A percentile compares a stretch with the other conserved stretches of the same genome.
Conservation (phyloP, 2,888 invertebrate genomes). For the Drosophila percnosoma region DNA sequence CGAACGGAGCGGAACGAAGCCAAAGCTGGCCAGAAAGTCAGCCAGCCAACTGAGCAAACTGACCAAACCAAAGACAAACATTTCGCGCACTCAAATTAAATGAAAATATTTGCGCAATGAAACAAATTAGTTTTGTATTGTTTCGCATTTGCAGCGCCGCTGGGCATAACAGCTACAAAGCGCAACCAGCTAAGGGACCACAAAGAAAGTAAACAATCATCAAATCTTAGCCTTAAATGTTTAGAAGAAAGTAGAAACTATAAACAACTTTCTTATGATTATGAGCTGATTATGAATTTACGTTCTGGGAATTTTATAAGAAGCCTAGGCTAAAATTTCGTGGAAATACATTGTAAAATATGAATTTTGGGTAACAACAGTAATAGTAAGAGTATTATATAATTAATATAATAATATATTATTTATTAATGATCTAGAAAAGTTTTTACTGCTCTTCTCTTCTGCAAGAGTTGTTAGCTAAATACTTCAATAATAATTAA, state of each 20-base stretch:
- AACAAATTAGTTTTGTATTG: slow-evolving; percentile 48
- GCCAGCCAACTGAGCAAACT: slow-evolving; percentile 19
- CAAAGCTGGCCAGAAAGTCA: slow-evolving; percentile 15
- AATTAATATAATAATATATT: not conserved
- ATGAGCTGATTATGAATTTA: not conserved
- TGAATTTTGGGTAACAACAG: no score
- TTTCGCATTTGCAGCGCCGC: slow-evolving; percentile 9
- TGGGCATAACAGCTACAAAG: not conserved
- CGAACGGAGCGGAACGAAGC: slow-evolving; percentile 1
- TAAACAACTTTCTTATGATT: no score
- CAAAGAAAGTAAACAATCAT: not conserved
- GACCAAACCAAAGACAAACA: slow-evolving; percentile 50
- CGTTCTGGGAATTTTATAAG: not conserved
- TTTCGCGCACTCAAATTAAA: slow-evolving; percentile 60
- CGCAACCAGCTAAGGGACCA: not conserved
- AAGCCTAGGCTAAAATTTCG: fast-evolving
- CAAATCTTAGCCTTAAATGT: not conserved
- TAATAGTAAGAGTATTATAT: not conserved
- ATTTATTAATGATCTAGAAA: not conserved
- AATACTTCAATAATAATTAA: slow-evolving; percentile 26
- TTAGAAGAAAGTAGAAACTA: no score
- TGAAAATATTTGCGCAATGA: slow-evolving; percentile 68
- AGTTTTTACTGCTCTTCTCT: not conserved
- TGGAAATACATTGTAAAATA: no score
- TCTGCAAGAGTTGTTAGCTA: not conserved